Percentiles rank a stretch among this genome's conserved stretches.
Evolutionary conservation across 2,797 vertebrate genomes (phyloP).

Genomic region (Galaxias olidus): DNA sequence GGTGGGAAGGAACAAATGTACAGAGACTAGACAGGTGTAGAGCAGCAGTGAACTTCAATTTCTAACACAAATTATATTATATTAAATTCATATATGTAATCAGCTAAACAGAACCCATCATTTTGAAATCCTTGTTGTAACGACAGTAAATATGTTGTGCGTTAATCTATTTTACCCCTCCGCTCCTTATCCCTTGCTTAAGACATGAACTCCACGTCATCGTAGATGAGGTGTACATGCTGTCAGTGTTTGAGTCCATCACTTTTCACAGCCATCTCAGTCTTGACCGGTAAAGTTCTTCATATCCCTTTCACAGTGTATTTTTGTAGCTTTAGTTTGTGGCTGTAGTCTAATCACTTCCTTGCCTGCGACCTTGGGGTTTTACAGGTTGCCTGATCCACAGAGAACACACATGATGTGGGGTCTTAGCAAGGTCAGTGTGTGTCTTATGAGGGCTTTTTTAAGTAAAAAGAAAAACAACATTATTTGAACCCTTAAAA

Average conservation of each 20-base stretch:
- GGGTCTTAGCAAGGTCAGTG: slow-evolving; percentile 90
- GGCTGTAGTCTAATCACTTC: too few species aligned
- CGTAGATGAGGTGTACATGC: slow-evolving; percentile 96
- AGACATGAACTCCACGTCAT: slow-evolving; percentile 91
- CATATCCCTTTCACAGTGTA: not conserved
- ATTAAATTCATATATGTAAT: not conserved
- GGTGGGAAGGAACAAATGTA: too few species aligned
- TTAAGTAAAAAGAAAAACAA: too few species aligned
- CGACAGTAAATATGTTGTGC: slow-evolving; percentile 15
- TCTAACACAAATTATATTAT: too few species aligned
- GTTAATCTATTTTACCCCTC: not conserved
- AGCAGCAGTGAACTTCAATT: too few species aligned
- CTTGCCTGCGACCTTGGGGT: too few species aligned
- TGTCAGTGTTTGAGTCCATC: slow-evolving; percentile 86
- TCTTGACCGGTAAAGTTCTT: slow-evolving; percentile 81
- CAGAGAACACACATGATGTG: slow-evolving; percentile 96
- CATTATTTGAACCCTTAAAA: slow-evolving; percentile 1
- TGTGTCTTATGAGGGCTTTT: slow-evolving; percentile 3
- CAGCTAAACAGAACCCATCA: too few species aligned
- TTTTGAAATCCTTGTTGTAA: not conserved
- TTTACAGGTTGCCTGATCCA: slow-evolving; percentile 90
- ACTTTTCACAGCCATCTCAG: slow-evolving; percentile 88
- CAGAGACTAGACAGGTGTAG: too few species aligned
- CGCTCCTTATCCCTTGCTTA: slow-evolving; percentile 18
- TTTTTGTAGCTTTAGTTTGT: too few species aligned